Base-by-base conservation (phyloP, 2,797 vertebrate genomes). In the Sebastes minor region DNA sequence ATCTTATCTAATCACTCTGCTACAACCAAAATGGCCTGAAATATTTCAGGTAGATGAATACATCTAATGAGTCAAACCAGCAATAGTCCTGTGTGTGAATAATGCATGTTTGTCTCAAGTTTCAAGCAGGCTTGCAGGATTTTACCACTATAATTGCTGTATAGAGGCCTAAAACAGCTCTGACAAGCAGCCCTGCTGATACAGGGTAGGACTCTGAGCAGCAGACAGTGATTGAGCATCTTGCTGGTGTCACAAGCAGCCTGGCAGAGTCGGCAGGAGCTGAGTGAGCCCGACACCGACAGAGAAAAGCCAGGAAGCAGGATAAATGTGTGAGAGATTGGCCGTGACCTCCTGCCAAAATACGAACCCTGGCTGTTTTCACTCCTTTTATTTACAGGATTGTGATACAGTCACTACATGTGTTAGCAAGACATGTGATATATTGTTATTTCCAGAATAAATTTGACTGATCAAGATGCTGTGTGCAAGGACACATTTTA, bases 141-240 rank as follows among this genome's bases (percentile, higher is more conserved):
- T 80, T 69, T 53, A 56, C 35, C 32, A 2, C 64, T 55, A 18
- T 82, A 87, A 79, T 79, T 80, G 68, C 57, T 30, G 61, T 25
- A 74, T 10, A 27, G 68, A 66, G 65, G 18, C 74, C 78, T 60
- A 64, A 81, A 81, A 27, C 65, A 57, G 75, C 56, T 56, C 38
- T 85, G 86, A 77, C 79, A 78, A 61, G 53, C 68, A 72, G 79
- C 73, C 69, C 62, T 69, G 30, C 49, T 63, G 76, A 78, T 67
- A 74, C 3, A 60, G 49, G 71, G 35, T n/a, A 38, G 33, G 78
- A 72, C 78, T 87, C 81, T 84, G 76, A 85, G 76, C 82, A 78
- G 86, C 60, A 78, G 35, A 82, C 33, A 70, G 81, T 82, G 85
- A 88, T 83, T 84, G 83, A 91, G 62, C 81, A 79, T 87, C 82